phyloP scores from a whole-genome alignment of 37 sponge, comb jelly and placozoan species.

The Beroe forskalii region DNA sequence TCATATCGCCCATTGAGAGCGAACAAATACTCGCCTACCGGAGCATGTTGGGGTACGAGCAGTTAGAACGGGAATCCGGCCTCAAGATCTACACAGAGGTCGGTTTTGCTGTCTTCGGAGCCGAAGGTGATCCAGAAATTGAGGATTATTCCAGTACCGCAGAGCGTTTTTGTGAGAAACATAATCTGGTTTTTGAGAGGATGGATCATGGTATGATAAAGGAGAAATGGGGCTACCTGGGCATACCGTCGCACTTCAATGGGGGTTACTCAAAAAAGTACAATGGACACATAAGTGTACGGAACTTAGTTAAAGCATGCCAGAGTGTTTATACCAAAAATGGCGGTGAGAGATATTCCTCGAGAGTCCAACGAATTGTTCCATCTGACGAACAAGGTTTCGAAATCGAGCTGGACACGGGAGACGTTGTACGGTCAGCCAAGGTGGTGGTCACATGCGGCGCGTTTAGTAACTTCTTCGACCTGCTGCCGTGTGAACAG shows the following conservation, averaged over 20 bases:
- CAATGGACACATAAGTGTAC: conserved; percentile 36
- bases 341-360: not conserved
- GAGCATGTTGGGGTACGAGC: not conserved
- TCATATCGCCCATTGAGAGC: not conserved
- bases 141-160: not conserved
- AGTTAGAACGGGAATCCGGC: not conserved
- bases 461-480: conserved; percentile 36
- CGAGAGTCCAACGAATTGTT: not conserved
- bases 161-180: not conserved
- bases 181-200: not conserved
- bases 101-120: not conserved
- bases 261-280: conserved; percentile 8
- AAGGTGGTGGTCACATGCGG: conserved; percentile 6
- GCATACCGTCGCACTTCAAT: not conserved
- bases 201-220: not conserved
- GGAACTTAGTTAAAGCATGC: conserved; percentile 43
- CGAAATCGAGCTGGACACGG: not conserved
- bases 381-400: not conserved
- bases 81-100: not conserved
- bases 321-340: not conserved
- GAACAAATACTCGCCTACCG: conserved; percentile 28
- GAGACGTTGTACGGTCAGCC: not conserved
- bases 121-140: not conserved
- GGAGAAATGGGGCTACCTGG: not conserved
- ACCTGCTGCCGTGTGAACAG: not conserved